A percentile compares a stretch with the other conserved stretches of the same genome.
These are phyloP conservation scores for Eucera pruinosa DNA, from an alignment of 2,888 invertebrate species.

Conservation along the genomic window DNA sequence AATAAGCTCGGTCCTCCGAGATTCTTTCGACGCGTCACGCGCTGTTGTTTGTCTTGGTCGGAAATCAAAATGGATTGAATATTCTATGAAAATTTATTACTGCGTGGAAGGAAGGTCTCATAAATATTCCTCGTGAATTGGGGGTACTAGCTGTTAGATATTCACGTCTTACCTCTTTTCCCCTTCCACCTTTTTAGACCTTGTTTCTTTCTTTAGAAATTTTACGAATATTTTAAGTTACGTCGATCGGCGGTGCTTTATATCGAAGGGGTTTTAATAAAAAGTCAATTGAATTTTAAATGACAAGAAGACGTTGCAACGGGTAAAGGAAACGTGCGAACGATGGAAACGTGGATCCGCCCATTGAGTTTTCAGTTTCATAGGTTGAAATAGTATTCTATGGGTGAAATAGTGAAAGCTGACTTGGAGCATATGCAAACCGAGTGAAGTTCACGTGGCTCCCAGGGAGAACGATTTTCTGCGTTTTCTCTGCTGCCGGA, in stretches of 20 bases:
- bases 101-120: background rate
- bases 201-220: no score
- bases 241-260: no score
- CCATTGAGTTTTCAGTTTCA: constrained; percentile 15
- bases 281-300: background rate
- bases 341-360: background rate
- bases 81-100: constrained; percentile 34
- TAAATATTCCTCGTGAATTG: background rate
- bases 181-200: no score
- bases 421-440: constrained; percentile 2
- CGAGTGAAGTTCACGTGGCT: constrained; percentile 3
- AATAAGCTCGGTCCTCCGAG: constrained; percentile 36
- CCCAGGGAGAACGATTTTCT: constrained; percentile 2
- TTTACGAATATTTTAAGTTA: no score
- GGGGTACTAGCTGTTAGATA: background rate
- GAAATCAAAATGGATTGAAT: constrained; percentile 38
- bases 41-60: constrained; percentile 28
- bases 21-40: constrained; percentile 41
- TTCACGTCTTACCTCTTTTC: background rate
- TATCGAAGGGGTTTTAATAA: no score
- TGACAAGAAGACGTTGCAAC: no score
- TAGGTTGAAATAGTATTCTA: constrained; percentile 27
- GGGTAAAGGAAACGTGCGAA: no score
- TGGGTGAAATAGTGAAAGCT: background rate
- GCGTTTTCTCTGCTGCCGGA: constrained; percentile 9